phyloP scores from a whole-genome alignment of 2,888 invertebrate species.

The Alitta virens region DNA sequence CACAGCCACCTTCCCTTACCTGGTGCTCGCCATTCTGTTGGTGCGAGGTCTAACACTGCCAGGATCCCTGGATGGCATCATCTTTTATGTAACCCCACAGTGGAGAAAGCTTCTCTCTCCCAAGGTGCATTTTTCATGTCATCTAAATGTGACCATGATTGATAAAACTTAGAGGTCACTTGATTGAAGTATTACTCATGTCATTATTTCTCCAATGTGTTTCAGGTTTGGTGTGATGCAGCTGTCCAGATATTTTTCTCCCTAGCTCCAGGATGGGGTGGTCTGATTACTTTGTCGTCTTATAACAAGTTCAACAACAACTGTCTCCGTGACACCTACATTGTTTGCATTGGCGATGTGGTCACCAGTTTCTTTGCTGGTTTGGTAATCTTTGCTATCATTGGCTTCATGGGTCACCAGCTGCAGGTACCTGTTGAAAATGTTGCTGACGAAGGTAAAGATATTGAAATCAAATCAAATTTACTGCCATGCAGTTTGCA shows the following conservation, averaged over 20 bases:
- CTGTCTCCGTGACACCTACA: constrained; percentile 61
- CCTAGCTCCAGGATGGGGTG: constrained; percentile 79
- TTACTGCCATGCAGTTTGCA: too few relatives aligned
- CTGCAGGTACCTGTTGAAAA: constrained; percentile 13
- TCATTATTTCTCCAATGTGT: not conserved
- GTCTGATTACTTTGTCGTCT: constrained; percentile 76
- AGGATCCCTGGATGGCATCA: constrained; percentile 42
- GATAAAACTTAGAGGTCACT: too few relatives aligned
- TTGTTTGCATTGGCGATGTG: constrained; percentile 66
- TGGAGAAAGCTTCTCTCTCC: constrained; percentile 41
- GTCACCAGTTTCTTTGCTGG: constrained; percentile 75
- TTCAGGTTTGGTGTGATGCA: constrained; percentile 67
- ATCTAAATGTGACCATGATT: too few relatives aligned
- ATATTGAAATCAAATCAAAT: not conserved
- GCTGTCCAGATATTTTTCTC: constrained; percentile 83
- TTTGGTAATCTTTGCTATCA: constrained; percentile 50
- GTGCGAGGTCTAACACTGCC: constrained; percentile 41
- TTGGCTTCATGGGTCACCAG: constrained; percentile 66
- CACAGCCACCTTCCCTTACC: constrained; percentile 49
- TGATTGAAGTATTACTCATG: too few relatives aligned
- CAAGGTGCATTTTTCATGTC: too few relatives aligned
- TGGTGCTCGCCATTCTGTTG: constrained; percentile 41
- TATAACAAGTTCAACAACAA: constrained; percentile 81
- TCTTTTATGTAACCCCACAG: constrained; percentile 44
- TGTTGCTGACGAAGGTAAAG: constrained; percentile 18